Evolutionary conservation across 2,888 invertebrate species (phyloP).

Genomic region (Mamestra brassicae): DNA sequence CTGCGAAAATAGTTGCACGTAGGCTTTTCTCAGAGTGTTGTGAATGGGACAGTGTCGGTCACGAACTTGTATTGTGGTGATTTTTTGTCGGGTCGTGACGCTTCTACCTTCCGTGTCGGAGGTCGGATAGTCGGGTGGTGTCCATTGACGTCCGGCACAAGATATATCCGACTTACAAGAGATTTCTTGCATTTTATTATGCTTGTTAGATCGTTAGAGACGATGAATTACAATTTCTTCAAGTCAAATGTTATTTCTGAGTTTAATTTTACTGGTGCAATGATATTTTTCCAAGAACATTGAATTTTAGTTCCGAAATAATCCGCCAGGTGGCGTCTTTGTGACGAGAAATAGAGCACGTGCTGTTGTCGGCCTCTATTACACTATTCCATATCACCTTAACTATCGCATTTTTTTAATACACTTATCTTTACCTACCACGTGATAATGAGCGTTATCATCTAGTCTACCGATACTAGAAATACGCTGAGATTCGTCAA

Average conservation of each 20-base stretch:
- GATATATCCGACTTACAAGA: not conserved
- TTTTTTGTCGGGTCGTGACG: conserved; percentile 82
- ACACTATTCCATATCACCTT: not conserved
- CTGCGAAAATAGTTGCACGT: conserved; percentile 85
- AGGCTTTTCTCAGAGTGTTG: conserved; percentile 80
- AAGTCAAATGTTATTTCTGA: not conserved
- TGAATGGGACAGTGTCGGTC: conserved; percentile 82
- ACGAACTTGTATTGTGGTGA: conserved; percentile 81
- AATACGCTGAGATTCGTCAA: conserved; percentile 42
- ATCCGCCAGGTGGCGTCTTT: conserved; percentile 34
- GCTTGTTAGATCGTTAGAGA: too few relatives aligned
- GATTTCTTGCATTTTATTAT: not conserved
- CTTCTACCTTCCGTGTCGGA: conserved; percentile 85
- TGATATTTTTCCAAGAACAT: not conserved
- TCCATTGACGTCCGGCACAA: conserved; percentile 69
- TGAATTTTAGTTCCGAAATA: conserved; percentile 11
- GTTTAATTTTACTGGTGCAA: not conserved
- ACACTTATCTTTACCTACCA: not conserved
- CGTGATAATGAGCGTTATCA: not conserved
- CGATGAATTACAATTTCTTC: not conserved
- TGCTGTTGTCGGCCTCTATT: not conserved
- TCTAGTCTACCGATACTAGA: not conserved
- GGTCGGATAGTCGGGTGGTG: conserved; percentile 76
- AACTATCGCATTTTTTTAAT: not conserved
- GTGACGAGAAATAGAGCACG: not conserved